Evolutionary conservation across 2,888 invertebrate species (phyloP), one percentile per base, ranked within the genome.

Genomic region (Calameuta filiformis): DNA sequence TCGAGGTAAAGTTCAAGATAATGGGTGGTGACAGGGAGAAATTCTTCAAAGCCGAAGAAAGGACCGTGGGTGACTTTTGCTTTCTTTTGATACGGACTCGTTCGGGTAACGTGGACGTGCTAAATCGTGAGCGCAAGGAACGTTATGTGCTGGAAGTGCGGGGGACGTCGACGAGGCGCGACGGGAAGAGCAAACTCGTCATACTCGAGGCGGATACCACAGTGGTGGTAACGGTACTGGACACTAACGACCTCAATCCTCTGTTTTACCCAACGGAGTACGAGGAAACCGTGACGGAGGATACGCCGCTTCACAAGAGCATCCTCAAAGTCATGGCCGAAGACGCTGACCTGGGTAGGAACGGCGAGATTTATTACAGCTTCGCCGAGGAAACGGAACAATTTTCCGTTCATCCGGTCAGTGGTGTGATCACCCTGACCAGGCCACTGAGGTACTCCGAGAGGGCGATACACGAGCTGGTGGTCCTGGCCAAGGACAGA

Each of bases 311-410:
- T 79, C 97, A 98, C 92, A 94, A 95, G 78, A 97, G 96, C 90
- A 94, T 98, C 79, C 92, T 96, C 68, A 94, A 94, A 88, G 96
- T 97, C 76, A 93, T 95, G 68, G 99, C 99, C 0, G 98, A 98
- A 88, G 99, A 99, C 92, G 98, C 99, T 4, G 99, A 99, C 92
- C 93, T 97, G 68, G 99, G 99, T 3, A 94, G 97, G 86, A 99
- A 99, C 92, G 98, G 98, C 1, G 98, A 99, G 93, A 97, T 99
- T 86, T 99, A 99, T 92, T 99, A 98, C 92, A 98, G 97, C 91
- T 95, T 99, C 87, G 93, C 94, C 75, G 95, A 96, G 85, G 94
- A 94, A 79, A 97, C 96, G 73, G 96, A 96, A 88, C 95, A 95
- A 86, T 99, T 99, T 91, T 96, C 97, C 68, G 95, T 99, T 79